Evolutionary conservation across 2,113 vertebrate species (phyloP).

Genomic region (Phaethornis superciliosus): DNA sequence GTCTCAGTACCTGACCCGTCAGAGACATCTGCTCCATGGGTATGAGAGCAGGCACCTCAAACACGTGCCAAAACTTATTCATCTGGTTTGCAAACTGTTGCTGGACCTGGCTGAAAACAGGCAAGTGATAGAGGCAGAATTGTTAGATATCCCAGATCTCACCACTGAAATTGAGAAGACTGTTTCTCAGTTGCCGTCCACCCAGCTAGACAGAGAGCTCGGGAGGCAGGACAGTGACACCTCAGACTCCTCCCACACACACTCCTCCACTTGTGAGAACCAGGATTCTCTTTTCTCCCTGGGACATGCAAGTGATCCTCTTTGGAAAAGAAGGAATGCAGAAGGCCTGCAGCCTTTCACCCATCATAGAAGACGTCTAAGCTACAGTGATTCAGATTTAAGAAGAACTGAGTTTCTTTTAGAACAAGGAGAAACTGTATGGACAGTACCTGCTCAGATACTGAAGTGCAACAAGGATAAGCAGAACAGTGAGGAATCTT

Average conservation of each 20-base stretch:
- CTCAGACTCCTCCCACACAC: conserved; percentile 22
- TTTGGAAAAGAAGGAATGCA: conserved; percentile 80
- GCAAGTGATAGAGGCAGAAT: conserved; percentile 77
- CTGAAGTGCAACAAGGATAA: conserved; percentile 39
- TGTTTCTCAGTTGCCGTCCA: conserved; percentile 84
- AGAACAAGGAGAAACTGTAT: conserved; percentile 79
- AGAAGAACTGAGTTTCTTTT: conserved; percentile 73
- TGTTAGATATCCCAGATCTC: conserved; percentile 82
- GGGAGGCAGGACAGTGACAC: conserved; percentile 79
- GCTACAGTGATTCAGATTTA: conserved; percentile 92
- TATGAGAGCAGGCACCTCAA: conserved; percentile 94
- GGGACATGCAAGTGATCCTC: conserved; percentile 79
- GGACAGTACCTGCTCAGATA: conserved; percentile 74
- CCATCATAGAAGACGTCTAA: conserved; percentile 78
- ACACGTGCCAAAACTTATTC: conserved; percentile 91
- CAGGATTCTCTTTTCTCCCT: conserved; percentile 70
- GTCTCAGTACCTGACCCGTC: conserved; percentile 90
- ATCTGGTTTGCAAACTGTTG: conserved; percentile 87
- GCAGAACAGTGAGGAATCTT: conserved; percentile 55
- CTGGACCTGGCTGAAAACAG: conserved; percentile 89
- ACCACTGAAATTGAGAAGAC: conserved; percentile 91
- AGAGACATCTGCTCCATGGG: conserved; percentile 94
- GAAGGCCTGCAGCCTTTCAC: conserved; percentile 76
- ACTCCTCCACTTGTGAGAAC: background rate
- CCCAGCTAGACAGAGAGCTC: conserved; percentile 83